Base-by-base conservation (phyloP, 2,797 vertebrate genomes). In the Poecilia velifera region DNA sequence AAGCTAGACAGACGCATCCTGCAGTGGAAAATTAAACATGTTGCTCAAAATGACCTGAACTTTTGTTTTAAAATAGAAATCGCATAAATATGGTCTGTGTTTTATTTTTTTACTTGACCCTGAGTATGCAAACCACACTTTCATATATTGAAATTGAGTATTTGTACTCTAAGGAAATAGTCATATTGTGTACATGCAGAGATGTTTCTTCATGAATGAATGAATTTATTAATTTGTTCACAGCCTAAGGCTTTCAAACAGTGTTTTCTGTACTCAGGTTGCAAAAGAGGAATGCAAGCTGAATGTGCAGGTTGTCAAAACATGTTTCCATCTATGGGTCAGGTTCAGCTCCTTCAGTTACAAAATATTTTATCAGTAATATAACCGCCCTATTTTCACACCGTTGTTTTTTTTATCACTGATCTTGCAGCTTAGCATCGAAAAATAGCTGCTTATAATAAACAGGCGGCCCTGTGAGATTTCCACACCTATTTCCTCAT, bases 1-100 rank as follows among this genome's bases (percentile, higher is more conserved):
- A 62, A 88, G 80, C 80, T 82, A 92, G 87, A 87, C 88, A 85
- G 83, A 74, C 62, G 74, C 82, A 72, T 88, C 82, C 84, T 16
- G 70, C 46, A 13, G 70, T 86, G 84, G 85, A 83, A 90, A 92
- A 84, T 43, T 74, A 88, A 88, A 83, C 45, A 9, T 57, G 22
- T 16, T 72, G 47, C 72, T 79, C 76, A 25, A 76, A 79, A 86
- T 84, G 28, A 89, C 80, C 78, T 72, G 87, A 74, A 84, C 79
- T 85, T 84, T 70, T 12, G 72, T 78, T 82, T 77, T 25, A 74
- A 87, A 84, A 80, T 79, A 41, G 72, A 72, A 86, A 74, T 25
- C 22, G 2, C 81, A 79, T 53, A 5, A 34, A 81, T 31, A n/a
- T 53, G 43, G 49, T 79, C 72, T 80, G 73, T 71, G 28, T 76